Percentiles rank a stretch among this genome's conserved stretches.
Conservation (phyloP, 30 jellyfish, hydroid and myxozoan species). For the Pelagia noctiluca region DNA sequence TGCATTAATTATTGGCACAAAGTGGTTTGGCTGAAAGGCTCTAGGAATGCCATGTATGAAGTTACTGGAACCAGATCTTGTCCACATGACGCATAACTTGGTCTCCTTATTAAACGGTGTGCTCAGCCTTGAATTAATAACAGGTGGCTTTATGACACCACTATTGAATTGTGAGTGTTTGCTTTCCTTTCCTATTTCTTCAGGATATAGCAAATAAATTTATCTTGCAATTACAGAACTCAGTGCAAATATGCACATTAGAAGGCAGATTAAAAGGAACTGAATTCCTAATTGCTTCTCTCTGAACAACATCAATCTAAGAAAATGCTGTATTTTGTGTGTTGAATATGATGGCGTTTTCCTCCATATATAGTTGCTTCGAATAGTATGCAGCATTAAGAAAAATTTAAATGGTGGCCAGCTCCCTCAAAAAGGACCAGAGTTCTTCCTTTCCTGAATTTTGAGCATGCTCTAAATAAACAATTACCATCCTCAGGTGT, state of each 20-base stretch:
- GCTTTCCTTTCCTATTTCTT: slow-evolving; percentile 6
- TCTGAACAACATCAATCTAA: neutral
- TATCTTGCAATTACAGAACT: slow-evolving; percentile 8
- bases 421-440: slow-evolving; percentile 27
- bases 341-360: neutral
- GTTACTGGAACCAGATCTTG: slow-evolving; percentile 21
- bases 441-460: slow-evolving; percentile 16
- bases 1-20: slow-evolving; percentile 28
- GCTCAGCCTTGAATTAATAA: slow-evolving; percentile 13
- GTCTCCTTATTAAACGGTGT: neutral
- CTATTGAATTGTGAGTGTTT: neutral
- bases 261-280: neutral
- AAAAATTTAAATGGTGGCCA: slow-evolving; percentile 4
- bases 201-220: neutral
- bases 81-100: slow-evolving; percentile 9
- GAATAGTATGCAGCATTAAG: slow-evolving; percentile 4
- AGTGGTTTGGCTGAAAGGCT: slow-evolving; percentile 32
- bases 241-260: slow-evolving; percentile 20
- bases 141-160: slow-evolving; percentile 11
- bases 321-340: slow-evolving; percentile 16
- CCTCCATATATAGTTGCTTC: slow-evolving; percentile 4
- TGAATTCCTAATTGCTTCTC: slow-evolving; percentile 1
- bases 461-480: slow-evolving; percentile 19
- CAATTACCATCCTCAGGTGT: slow-evolving; percentile 31
- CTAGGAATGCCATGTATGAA: slow-evolving; percentile 15